Conservation (phyloP, 2,797 vertebrate genomes). For the Muscicapa striata region DNA sequence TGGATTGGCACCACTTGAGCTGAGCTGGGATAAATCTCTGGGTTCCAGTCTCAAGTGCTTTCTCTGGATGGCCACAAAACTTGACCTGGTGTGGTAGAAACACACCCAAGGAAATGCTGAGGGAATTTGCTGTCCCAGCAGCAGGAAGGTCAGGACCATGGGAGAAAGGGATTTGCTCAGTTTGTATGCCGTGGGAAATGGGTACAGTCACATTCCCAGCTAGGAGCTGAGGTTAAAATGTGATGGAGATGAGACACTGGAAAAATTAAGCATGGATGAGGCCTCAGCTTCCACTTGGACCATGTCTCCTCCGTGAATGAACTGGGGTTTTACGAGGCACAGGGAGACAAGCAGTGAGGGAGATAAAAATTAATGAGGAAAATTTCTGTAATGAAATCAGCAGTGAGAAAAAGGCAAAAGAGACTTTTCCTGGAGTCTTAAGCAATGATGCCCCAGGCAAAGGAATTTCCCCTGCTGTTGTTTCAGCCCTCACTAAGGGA, state of each 20-base stretch:
- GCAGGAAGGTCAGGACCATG: not conserved
- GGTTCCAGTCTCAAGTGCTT: not conserved
- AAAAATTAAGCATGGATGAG: not conserved
- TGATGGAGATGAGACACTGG: not conserved
- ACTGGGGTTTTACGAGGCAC: not conserved
- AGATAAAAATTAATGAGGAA: not conserved
- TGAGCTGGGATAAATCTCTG: not conserved
- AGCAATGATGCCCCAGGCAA: not conserved
- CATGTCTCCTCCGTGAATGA: fast-evolving
- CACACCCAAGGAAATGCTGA: not conserved
- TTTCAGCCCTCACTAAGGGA: not conserved
- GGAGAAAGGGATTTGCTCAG: not conserved
- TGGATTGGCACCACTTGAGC: not conserved
- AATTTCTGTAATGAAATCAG: not conserved
- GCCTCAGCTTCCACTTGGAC: not conserved
- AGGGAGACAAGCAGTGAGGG: not conserved
- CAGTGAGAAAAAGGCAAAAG: not conserved
- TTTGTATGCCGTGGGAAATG: not conserved
- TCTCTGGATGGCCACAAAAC: not conserved
- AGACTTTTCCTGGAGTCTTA: not conserved
- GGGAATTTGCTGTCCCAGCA: not conserved
- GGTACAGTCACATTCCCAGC: not conserved
- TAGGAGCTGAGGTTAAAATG: not conserved
- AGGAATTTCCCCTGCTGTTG: not conserved
- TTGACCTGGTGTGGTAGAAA: too few species aligned